Conservation (phyloP, 2,113 vertebrate genomes). For the Clupea harengus region DNA sequence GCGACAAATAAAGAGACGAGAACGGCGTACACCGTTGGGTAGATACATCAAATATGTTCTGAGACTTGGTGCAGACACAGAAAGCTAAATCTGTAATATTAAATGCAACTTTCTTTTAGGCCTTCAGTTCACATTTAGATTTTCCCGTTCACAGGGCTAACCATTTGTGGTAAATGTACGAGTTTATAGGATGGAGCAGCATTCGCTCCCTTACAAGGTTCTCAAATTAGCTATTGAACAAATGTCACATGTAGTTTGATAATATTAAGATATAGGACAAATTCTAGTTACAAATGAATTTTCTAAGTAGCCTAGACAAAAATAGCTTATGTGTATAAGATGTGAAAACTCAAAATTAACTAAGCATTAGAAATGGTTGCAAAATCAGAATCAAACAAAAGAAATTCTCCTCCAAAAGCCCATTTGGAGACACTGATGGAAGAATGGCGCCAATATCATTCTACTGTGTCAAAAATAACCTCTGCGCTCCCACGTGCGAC, state of each 20-base stretch:
- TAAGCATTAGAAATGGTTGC: neutral
- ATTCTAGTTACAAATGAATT: neutral
- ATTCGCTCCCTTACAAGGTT: neutral
- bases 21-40: too few species aligned
- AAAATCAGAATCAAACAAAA: slow-evolving; percentile 37
- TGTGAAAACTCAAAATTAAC: neutral
- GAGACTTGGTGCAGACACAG: slow-evolving; percentile 30
- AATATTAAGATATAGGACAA: neutral
- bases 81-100: neutral
- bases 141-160: neutral
- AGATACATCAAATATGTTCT: neutral
- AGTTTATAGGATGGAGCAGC: neutral
- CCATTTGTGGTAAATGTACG: neutral
- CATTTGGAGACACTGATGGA: slow-evolving; percentile 35
- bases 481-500: slow-evolving; percentile 64
- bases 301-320: neutral
- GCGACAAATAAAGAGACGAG: slow-evolving; percentile 58
- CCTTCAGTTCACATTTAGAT: neutral
- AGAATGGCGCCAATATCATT: slow-evolving; percentile 64
- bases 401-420: slow-evolving; percentile 35
- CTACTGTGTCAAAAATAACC: slow-evolving; percentile 66
- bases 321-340: neutral
- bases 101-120: neutral
- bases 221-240: neutral
- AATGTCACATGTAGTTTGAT: neutral